Evolutionary conservation across 2,888 invertebrate species (phyloP), one percentile per base, ranked within the genome.

Genomic region (Mycalesis mineus): DNA sequence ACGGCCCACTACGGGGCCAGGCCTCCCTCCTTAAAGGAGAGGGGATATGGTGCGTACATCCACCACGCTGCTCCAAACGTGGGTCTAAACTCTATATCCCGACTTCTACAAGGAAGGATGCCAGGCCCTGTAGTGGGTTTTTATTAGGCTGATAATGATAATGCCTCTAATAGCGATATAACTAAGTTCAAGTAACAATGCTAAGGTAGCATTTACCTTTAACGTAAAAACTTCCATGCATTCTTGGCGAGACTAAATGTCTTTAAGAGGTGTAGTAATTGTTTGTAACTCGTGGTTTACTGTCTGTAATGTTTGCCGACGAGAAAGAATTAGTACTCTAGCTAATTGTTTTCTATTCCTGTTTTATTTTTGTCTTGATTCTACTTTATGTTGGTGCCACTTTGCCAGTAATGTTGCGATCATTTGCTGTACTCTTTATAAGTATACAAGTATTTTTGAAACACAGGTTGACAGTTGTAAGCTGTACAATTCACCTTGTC

Each of bases 221-320:
- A 8, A 47, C 15, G 31, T 48, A 47, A 44, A 56, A 56, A 48
- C 41, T 56, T 29, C 47, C 63, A 66, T 61, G 63, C 63, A 65
- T 59, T 68, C 68, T 67, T 68, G 65, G 28, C 53, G 47, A 47
- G 52, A 40, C 47, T 47, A 52, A 53, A 69, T 68, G 67, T 62
- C 64, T 64, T 66, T 67, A 68, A 69, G 63, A 68, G 68, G 49
- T 55, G 65, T 68, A 22, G 67, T 70, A 64, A 68, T 71, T 66
- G 67, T 62, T 68, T 62, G 57, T 62, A 60, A 61, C 60, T 64
- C 64, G 63, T 56, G 68, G 62, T 71, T 71, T 70, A 71, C 65
- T 67, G 67, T 61, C 62, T 66, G 66, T 70, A 69, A 67, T 65
- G 62, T 67, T 65, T 64, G 68, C 65, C 50, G 48, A 57, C 60